phyloP scores from a whole-genome alignment of 2,888 invertebrate species.

The Clivina fossor region DNA sequence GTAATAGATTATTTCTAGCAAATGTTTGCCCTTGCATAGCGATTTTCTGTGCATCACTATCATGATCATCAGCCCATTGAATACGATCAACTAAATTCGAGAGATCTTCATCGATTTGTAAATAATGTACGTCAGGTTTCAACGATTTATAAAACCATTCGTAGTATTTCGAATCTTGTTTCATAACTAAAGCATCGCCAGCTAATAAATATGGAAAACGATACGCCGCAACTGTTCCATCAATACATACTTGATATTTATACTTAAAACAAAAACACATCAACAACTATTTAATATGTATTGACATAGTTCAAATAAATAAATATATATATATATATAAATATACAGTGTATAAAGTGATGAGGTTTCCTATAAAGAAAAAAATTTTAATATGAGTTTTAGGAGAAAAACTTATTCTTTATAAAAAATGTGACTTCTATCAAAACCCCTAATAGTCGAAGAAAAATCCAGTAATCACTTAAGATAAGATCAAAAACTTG shows the following conservation, averaged over 20 bases:
- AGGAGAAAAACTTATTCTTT: too few relatives aligned
- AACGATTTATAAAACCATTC: conserved; percentile 89
- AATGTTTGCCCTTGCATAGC: conserved; percentile 68
- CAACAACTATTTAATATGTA: too few relatives aligned
- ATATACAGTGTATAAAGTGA: too few relatives aligned
- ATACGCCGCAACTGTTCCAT: conserved; percentile 97
- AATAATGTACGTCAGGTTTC: conserved; percentile 75
- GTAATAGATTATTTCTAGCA: conserved; percentile 76
- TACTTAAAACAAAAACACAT: conserved; percentile 65
- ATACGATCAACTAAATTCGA: conserved; percentile 78
- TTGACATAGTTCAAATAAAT: too few relatives aligned
- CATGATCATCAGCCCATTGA: conserved; percentile 75
- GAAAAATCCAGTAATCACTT: too few relatives aligned
- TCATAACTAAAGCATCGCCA: conserved; percentile 85
- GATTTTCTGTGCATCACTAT: conserved; percentile 66
- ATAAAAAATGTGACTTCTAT: too few relatives aligned
- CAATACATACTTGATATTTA: conserved; percentile 92
- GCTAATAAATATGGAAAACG: conserved; percentile 88
- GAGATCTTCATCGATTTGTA: conserved; percentile 79
- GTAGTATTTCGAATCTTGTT: conserved; percentile 91
- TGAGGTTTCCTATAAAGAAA: too few relatives aligned
- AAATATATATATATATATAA: too few relatives aligned
- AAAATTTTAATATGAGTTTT: too few relatives aligned
- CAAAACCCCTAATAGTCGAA: too few relatives aligned
- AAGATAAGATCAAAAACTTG: too few relatives aligned